Evolutionary conservation across 2,113 vertebrate species (phyloP).

Genomic region (Tapirus terrestris): DNA sequence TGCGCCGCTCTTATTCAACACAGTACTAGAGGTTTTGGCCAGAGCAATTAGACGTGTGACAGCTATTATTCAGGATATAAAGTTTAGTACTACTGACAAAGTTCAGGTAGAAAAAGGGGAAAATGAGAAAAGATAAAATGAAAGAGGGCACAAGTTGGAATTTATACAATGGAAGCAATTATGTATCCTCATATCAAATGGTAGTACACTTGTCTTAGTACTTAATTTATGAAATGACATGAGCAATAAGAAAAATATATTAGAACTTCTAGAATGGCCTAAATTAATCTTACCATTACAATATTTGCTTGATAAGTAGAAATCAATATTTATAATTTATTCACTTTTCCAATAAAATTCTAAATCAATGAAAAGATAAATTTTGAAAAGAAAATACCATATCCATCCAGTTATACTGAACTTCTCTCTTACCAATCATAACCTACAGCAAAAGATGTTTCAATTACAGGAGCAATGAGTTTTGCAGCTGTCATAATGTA

Average conservation of each 20-base stretch:
- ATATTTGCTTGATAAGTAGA: neutral
- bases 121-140: neutral
- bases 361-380: conserved; percentile 22
- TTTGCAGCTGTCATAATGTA: conserved; percentile 98
- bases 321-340: neutral
- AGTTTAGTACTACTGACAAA: neutral
- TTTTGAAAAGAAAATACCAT: conserved; percentile 34
- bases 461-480: conserved; percentile 96
- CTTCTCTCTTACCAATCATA: conserved; percentile 94
- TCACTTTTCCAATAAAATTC: conserved; percentile 16
- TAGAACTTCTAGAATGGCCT: neutral
- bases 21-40: no score
- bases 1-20: no score
- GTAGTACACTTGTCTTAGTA: neutral
- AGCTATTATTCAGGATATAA: neutral
- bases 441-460: conserved; percentile 94
- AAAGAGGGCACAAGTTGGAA: neutral
- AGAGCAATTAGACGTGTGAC: neutral
- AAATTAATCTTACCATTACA: neutral
- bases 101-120: neutral
- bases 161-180: neutral
- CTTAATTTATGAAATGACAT: neutral
- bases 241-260: neutral
- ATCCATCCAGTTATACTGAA: neutral
- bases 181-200: neutral